phyloP scores from a whole-genome alignment of 2,113 vertebrate species.

The Sceloporus tristichus region DNA sequence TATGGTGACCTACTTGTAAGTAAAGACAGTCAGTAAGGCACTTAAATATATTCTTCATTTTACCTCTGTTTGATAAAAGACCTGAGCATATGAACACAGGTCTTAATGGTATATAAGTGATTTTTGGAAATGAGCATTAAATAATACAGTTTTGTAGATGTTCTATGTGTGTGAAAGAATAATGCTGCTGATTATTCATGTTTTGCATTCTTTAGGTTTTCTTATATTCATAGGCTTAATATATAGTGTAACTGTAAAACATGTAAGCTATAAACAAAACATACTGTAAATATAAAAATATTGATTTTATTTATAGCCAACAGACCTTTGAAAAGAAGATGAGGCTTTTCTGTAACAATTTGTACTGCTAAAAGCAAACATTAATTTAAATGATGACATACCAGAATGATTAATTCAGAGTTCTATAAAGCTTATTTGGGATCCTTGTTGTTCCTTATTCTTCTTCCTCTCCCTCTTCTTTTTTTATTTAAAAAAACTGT shows the following conservation, averaged over 20 bases:
- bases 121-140: fast-evolving
- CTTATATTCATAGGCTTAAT: fast-evolving
- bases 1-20: too few relatives aligned
- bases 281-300: neutral
- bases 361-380: neutral
- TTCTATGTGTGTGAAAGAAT: neutral
- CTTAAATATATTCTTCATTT: neutral
- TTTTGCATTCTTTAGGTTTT: neutral
- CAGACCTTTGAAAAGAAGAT: neutral
- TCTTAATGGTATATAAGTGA: neutral
- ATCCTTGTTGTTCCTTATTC: neutral
- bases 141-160: neutral
- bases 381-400: neutral
- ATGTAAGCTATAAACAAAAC: neutral
- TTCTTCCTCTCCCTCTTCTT: neutral
- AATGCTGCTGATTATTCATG: neutral
- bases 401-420: neutral
- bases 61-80: constrained; percentile 11
- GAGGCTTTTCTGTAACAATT: fast-evolving
- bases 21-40: neutral
- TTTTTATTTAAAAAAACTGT: neutral
- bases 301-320: neutral
- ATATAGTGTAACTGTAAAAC: neutral
- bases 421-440: neutral
- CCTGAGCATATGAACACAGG: neutral